Evolutionary conservation across 2,888 invertebrate species (phyloP).

Genomic region (Eupithecia vulgata): DNA sequence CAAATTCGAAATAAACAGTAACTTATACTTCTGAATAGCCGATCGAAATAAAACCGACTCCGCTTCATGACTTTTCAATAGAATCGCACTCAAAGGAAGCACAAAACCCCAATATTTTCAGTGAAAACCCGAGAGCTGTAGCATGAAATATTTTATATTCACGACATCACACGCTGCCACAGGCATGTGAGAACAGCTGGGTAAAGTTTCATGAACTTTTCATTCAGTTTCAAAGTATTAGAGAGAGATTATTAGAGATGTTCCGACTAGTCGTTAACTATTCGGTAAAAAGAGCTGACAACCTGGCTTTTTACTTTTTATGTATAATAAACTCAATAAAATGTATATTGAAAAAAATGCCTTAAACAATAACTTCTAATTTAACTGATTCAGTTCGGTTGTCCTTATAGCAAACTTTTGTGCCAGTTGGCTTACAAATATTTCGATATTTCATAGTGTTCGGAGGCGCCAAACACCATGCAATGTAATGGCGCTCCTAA

Average conservation of each 20-base stretch:
- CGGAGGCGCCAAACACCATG: too few relatives aligned
- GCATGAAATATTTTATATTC: conserved; percentile 11
- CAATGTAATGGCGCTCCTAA: too few relatives aligned
- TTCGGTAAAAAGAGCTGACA: too few relatives aligned
- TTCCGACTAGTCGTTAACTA: too few relatives aligned
- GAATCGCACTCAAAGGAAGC: not conserved
- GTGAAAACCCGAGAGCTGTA: not conserved
- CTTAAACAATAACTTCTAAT: too few relatives aligned
- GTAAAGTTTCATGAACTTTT: not conserved
- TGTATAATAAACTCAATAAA: too few relatives aligned
- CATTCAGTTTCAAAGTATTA: not conserved
- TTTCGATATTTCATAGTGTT: too few relatives aligned
- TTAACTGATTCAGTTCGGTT: too few relatives aligned
- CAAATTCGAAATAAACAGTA: not conserved
- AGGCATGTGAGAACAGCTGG: not conserved
- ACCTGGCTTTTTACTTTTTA: too few relatives aligned
- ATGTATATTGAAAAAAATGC: too few relatives aligned
- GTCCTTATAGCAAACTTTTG: too few relatives aligned
- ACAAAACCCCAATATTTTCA: conserved; percentile 7
- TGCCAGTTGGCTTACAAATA: too few relatives aligned
- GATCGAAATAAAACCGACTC: not conserved
- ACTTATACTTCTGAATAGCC: not conserved
- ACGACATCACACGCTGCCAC: not conserved
- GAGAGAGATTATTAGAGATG: not conserved
- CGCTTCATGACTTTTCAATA: conserved; percentile 8